Percentiles rank a stretch among this genome's conserved stretches.
phyloP scores from a whole-genome alignment of 2,888 invertebrate species.

The Drosophila rellima region DNA sequence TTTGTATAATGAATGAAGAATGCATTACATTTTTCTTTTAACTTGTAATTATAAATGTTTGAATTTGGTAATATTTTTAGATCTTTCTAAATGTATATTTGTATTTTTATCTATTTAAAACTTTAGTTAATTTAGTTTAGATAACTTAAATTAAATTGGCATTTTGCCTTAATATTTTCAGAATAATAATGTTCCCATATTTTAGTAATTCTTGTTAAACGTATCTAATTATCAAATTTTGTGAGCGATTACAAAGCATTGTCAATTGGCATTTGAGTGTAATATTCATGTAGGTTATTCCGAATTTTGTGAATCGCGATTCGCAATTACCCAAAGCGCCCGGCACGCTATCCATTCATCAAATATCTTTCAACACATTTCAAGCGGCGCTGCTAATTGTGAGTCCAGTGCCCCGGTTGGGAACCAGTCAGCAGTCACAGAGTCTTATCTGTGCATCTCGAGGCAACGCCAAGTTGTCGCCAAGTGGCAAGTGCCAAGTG shows the following conservation, averaged over 20 bases:
- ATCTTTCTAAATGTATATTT: no score
- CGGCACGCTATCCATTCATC: constrained; percentile 73
- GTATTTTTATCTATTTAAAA: no score
- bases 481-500: constrained; percentile 53
- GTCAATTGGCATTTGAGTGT: neutral
- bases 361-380: constrained; percentile 78
- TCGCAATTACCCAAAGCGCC: constrained; percentile 14
- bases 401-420: constrained; percentile 47
- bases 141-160: no score
- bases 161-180: neutral
- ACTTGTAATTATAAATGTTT: neutral
- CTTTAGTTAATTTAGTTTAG: no score
- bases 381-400: constrained; percentile 71
- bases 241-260: neutral
- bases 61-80: no score
- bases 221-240: neutral
- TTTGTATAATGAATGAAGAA: no score
- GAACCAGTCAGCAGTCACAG: constrained; percentile 59
- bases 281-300: neutral
- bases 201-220: neutral
- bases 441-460: constrained; percentile 79
- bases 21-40: no score
- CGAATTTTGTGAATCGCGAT: constrained; percentile 3
- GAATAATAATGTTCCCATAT: neutral
- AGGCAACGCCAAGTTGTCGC: constrained; percentile 75